Evolutionary conservation across 2,797 vertebrate species (phyloP).

Genomic region (Gallinago solitaria): DNA sequence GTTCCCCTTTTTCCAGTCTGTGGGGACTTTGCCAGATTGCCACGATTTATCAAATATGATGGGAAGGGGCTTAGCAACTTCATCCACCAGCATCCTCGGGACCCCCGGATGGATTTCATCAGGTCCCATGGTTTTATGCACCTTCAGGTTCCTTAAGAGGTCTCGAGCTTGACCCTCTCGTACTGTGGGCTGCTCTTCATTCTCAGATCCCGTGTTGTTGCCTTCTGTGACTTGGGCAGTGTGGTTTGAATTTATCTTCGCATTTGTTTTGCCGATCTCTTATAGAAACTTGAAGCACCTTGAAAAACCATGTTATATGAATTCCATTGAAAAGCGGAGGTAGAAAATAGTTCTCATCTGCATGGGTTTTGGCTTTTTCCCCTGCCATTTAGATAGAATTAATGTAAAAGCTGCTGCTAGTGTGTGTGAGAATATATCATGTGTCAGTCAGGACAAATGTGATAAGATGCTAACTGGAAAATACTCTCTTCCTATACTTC

Average conservation of each 20-base stretch:
- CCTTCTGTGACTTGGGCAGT: too few species aligned
- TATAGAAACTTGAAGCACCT: background rate
- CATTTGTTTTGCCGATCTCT: background rate
- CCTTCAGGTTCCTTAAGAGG: too few species aligned
- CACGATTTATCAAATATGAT: too few species aligned
- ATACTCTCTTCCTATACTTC: background rate
- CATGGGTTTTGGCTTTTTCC: background rate
- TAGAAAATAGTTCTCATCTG: background rate
- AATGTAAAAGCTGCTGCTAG: background rate
- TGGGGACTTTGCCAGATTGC: too few species aligned
- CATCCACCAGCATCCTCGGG: too few species aligned
- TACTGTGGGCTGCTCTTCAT: too few species aligned
- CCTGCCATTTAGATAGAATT: background rate
- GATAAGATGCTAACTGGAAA: background rate
- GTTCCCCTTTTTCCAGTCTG: too few species aligned
- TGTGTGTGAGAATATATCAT: background rate
- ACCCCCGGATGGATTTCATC: too few species aligned
- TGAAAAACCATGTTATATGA: background rate
- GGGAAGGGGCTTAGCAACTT: too few species aligned
- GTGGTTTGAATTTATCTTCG: background rate
- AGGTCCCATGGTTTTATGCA: too few species aligned
- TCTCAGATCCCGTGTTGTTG: too few species aligned
- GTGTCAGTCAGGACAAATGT: accelerated
- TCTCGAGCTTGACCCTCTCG: too few species aligned
- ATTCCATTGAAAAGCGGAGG: background rate